These are phyloP conservation scores for Catocala nupta DNA, from an alignment of 2,888 invertebrate genomes.

Conservation along the genomic window DNA sequence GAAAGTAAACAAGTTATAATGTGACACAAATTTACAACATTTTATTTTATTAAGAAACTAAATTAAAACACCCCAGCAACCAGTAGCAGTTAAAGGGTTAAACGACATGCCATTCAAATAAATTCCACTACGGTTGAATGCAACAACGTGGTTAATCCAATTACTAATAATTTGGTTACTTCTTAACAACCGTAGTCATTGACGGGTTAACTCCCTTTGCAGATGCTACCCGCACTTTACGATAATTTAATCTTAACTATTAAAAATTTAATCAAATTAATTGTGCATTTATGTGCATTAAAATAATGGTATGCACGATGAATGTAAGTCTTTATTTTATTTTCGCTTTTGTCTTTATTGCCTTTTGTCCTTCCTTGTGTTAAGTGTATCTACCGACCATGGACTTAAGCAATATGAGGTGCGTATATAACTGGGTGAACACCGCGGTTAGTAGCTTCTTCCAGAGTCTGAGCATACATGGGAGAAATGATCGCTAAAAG, in stretches of 20 bases:
- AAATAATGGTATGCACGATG: constrained; percentile 33
- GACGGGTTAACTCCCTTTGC: constrained; percentile 75
- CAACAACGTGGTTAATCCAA: constrained; percentile 69
- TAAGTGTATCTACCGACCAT: too few relatives aligned
- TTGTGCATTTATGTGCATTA: constrained; percentile 37
- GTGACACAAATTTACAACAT: constrained; percentile 24
- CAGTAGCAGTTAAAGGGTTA: constrained; percentile 65
- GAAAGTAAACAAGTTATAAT: not conserved
- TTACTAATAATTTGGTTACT: constrained; percentile 75
- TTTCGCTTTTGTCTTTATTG: too few relatives aligned
- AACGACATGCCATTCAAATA: constrained; percentile 76
- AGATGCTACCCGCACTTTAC: constrained; percentile 61
- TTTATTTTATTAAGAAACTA: constrained; percentile 50
- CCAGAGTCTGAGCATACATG: too few relatives aligned
- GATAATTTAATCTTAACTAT: constrained; percentile 34
- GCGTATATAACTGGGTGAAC: too few relatives aligned
- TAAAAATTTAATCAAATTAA: constrained; percentile 56
- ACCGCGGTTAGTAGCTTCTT: too few relatives aligned
- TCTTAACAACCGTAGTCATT: constrained; percentile 65
- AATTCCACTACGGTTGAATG: constrained; percentile 73
- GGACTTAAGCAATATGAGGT: too few relatives aligned
- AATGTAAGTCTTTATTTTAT: too few relatives aligned
- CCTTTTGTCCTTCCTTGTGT: too few relatives aligned
- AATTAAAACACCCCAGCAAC: constrained; percentile 54
- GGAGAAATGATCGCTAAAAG: too few relatives aligned